Percentiles rank a stretch among this genome's conserved stretches.
phyloP scores from a whole-genome alignment of 2,888 invertebrate genomes.

The Machimus rusticus region DNA sequence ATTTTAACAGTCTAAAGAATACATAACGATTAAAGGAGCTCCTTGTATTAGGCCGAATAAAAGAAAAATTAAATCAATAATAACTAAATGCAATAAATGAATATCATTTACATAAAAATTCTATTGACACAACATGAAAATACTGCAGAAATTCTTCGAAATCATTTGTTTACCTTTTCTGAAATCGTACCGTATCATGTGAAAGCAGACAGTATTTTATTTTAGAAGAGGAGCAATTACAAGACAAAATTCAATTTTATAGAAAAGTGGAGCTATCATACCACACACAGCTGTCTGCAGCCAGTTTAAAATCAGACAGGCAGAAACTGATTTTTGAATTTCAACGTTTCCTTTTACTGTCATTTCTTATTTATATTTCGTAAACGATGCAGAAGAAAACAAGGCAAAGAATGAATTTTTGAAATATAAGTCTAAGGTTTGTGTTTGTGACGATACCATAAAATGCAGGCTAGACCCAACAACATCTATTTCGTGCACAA shows the following conservation, averaged over 20 bases:
- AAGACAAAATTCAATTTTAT: not conserved
- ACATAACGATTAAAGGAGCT: no score
- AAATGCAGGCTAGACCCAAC: not conserved
- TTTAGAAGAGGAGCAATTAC: not conserved
- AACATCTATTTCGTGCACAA: not conserved
- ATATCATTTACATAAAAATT: no score
- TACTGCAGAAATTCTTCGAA: not conserved
- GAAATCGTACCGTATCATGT: not conserved
- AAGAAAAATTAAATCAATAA: no score
- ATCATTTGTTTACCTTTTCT: not conserved
- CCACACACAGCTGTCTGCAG: not conserved
- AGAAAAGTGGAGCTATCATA: not conserved
- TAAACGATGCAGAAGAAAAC: not conserved
- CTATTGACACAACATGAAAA: not conserved
- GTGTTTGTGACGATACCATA: not conserved
- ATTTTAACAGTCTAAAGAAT: not conserved
- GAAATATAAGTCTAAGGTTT: not conserved
- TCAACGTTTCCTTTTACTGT: not conserved
- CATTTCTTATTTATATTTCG: not conserved
- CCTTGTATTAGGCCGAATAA: no score
- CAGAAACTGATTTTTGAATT: slow-evolving; percentile 7
- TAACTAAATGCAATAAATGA: no score
- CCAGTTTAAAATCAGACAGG: slow-evolving; percentile 1
- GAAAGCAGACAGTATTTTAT: not conserved
- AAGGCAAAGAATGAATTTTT: not conserved